Percentiles rank a stretch among this genome's conserved stretches.
phyloP scores from a whole-genome alignment of 2,797 vertebrate species.

The Yasuhikotakia modesta region DNA sequence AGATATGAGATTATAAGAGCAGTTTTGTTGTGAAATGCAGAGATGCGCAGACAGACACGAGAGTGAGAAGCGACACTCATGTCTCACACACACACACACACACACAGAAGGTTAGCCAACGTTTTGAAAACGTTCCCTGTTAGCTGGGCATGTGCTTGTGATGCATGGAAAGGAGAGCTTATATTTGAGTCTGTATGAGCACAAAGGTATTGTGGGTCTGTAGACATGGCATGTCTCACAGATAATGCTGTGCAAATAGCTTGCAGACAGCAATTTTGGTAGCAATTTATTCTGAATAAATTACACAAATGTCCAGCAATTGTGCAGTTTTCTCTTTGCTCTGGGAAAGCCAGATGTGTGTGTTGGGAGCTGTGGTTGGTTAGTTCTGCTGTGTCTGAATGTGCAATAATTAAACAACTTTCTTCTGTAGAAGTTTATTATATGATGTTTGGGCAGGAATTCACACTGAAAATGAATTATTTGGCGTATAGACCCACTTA shows the following conservation, averaged over 20 bases:
- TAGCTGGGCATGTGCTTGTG: too few relatives aligned
- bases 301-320: slow-evolving; percentile 79
- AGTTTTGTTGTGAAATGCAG: slow-evolving; percentile 29
- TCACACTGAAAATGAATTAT: neutral
- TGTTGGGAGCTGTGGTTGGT: slow-evolving; percentile 44
- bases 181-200: too few relatives aligned
- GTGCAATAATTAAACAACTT: slow-evolving; percentile 36
- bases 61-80: slow-evolving; percentile 54
- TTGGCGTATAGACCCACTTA: neutral
- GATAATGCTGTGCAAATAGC: slow-evolving; percentile 77
- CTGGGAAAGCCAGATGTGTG: slow-evolving; percentile 60
- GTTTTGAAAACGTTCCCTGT: too few relatives aligned
- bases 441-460: neutral
- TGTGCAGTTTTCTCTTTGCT: slow-evolving; percentile 62
- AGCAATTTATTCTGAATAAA: slow-evolving; percentile 76
- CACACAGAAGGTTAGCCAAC: too few relatives aligned
- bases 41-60: slow-evolving; percentile 28
- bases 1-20: too few relatives aligned
- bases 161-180: too few relatives aligned
- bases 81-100: too few relatives aligned
- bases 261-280: slow-evolving; percentile 77
- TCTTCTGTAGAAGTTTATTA: slow-evolving; percentile 22
- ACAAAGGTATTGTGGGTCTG: slow-evolving; percentile 26
- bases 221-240: slow-evolving; percentile 64
- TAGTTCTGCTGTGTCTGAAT: slow-evolving; percentile 11